Evolutionary conservation across 1,140 invertebrate genomes (phyloP), one percentile per base, ranked within the genome.

Genomic region (Pogonomyrmex barbatus): DNA sequence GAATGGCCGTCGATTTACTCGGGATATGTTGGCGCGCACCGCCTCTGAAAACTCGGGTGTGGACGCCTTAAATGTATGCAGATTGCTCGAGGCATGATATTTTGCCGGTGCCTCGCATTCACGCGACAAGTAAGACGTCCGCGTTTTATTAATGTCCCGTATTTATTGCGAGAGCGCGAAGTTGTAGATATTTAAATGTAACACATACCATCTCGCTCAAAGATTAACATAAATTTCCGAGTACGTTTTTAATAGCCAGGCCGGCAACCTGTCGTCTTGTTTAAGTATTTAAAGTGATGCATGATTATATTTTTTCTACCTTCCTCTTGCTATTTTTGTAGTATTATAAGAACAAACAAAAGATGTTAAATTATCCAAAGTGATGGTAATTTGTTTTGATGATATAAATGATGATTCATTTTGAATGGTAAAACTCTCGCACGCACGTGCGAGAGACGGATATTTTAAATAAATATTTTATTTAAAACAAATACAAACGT

Each of bases 1-100:
- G 79, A 83, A 83, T 83, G 79, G 68, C 68, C 68, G 79, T 83
- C 79, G 79, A 83, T 83, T 83, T 83, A 83, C 79, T 75, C 79
- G 68, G 79, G 68, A 54, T 30, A 75, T 45, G 65, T 70, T 70
- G 78, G 63, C 78, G 63, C 78, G 77, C 52, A 83, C 68, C 79
- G 79, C 79, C 79, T 83, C 79, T 83, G 79, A 83, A 58, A 83
- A 73, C 68, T 75, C 79, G 79, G 68, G 68, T 75, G 68, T 83
- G 79, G 79, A 83, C 79, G 68, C 79, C 79, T 83, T 73, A 83
- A 83, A 83, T 33, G 68, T 83, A 83, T 83, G 79, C 79, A 83
- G 79, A 83, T 83, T 83, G 79, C 79, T 68, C 79, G 79, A 17
- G 56, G 79, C 79, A 24, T 75, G 79, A 83, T 83, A 83, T 83